phyloP scores from a whole-genome alignment of 2,113 vertebrate genomes.

The Passerina amoena region DNA sequence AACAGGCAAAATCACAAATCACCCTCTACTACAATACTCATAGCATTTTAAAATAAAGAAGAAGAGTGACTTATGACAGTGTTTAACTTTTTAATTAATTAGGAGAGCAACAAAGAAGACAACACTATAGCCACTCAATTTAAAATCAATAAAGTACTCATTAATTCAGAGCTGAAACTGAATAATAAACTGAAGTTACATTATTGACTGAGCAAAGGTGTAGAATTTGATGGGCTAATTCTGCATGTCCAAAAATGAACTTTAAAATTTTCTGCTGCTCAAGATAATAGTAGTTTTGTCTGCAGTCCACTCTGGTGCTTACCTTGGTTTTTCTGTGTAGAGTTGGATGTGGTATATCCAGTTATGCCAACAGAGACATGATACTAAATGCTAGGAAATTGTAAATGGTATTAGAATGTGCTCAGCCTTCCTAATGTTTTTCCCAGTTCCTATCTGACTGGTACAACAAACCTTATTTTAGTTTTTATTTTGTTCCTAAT shows the following conservation, averaged over 20 bases:
- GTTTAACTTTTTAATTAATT: constrained; percentile 53
- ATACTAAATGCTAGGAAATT: neutral
- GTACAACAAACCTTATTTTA: neutral
- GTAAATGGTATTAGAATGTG: neutral
- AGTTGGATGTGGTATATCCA: neutral
- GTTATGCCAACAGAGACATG: neutral
- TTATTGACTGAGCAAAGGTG: constrained; percentile 2
- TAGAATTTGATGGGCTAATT: constrained; percentile 30
- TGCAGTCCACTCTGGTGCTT: neutral
- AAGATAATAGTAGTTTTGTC: neutral
- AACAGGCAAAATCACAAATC: neutral
- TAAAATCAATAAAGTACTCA: constrained; percentile 51
- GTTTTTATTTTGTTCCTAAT: neutral
- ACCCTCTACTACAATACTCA: neutral
- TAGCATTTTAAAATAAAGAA: neutral
- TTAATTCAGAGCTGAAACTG: constrained; percentile 46
- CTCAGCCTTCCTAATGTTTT: neutral
- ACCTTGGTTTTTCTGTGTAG: neutral
- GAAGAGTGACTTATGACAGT: neutral
- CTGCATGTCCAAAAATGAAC: neutral
- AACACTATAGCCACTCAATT: constrained; percentile 22
- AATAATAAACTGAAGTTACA: constrained; percentile 25
- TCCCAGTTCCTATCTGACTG: neutral
- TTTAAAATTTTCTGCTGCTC: neutral
- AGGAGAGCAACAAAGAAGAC: constrained; percentile 15